Evolutionary conservation across 1,140 invertebrate species (phyloP), one percentile per base, ranked within the genome.

Genomic region (Macrosteles quadrilineatus): DNA sequence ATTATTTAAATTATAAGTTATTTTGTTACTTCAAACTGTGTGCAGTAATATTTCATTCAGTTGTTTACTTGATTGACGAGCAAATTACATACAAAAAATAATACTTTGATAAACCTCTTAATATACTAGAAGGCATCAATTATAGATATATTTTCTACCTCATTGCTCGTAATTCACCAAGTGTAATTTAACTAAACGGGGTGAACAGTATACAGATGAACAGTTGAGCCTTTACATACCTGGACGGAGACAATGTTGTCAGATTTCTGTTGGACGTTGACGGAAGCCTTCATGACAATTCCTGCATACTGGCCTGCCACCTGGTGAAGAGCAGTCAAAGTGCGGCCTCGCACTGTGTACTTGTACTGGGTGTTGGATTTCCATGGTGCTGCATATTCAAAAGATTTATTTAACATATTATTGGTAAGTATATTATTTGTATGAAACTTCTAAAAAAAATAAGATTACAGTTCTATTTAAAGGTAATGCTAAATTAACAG

Each of bases 291-390:
- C 40, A 88, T 78, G 2, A 85, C 71, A 36, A 86, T 81, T 67
- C 89, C 87, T 45, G 81, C 77, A 50, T 79, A 80, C 67, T 85
- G 78, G 72, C 85, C 80, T 1, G 81, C 76, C 4, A 86, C 77
- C 32, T 87, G 81, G 9, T 83, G 78, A 1, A 87, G 74, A 3
- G 79, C 79, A 0, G 86, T 80, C 25, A 90, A 36, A 0, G 87
- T 89, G 29, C 85, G 81, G 25, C 85, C 83, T 21, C 80, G 79
- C 1, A 90, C 81, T 11, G 83, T 73, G 75, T 90, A 91, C 4
- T 79, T 78, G 76, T 90, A 91, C 40, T 85, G 80, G 29, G 81
- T 83, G 29, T 83, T 83, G 0, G 71, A 71, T 72, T 84, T 81
- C 87, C 87, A 90, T 17, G 81, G 85, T 71, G 62, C 40, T 50